These are phyloP conservation scores for Napeogenes inachia DNA, from an alignment of 2,888 invertebrate genomes.

Conservation along the genomic window DNA sequence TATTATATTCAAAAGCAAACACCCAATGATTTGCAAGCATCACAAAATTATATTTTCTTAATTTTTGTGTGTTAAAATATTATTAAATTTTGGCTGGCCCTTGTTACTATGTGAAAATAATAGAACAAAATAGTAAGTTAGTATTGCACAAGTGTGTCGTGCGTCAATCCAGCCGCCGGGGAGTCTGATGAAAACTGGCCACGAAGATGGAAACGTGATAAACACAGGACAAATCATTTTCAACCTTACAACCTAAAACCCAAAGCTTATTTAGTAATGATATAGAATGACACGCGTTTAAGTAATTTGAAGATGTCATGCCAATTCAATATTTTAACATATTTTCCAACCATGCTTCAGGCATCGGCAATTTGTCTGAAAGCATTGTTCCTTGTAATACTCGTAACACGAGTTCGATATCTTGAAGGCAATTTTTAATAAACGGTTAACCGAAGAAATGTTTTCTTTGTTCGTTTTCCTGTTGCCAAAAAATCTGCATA, in stretches of 20 bases:
- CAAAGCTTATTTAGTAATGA: slow-evolving; percentile 9
- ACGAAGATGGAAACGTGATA: slow-evolving; percentile 25
- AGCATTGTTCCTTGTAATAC: slow-evolving; percentile 16
- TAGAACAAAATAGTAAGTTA: slow-evolving; percentile 28
- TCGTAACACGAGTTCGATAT: too few species aligned
- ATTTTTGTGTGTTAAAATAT: too few species aligned
- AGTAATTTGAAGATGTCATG: slow-evolving; percentile 37
- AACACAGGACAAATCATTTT: slow-evolving; percentile 2
- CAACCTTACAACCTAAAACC: background rate
- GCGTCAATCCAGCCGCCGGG: slow-evolving; percentile 36
- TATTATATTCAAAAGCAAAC: too few species aligned
- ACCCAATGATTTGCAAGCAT: too few species aligned
- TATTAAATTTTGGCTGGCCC: background rate
- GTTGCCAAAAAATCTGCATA: background rate
- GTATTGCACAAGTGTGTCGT: slow-evolving; percentile 42
- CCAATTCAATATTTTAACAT: slow-evolving; percentile 33
- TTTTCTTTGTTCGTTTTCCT: background rate
- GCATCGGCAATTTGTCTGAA: slow-evolving; percentile 20
- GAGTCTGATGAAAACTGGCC: slow-evolving; percentile 30
- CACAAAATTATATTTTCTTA: too few species aligned
- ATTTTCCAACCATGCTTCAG: slow-evolving; percentile 16
- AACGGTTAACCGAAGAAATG: background rate
- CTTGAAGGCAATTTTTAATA: too few species aligned
- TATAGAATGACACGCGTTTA: slow-evolving; percentile 10
- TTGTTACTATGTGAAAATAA: slow-evolving; percentile 19